Base-by-base conservation (phyloP, 2,113 vertebrate species). In the Onychorhynchus coronatus region DNA sequence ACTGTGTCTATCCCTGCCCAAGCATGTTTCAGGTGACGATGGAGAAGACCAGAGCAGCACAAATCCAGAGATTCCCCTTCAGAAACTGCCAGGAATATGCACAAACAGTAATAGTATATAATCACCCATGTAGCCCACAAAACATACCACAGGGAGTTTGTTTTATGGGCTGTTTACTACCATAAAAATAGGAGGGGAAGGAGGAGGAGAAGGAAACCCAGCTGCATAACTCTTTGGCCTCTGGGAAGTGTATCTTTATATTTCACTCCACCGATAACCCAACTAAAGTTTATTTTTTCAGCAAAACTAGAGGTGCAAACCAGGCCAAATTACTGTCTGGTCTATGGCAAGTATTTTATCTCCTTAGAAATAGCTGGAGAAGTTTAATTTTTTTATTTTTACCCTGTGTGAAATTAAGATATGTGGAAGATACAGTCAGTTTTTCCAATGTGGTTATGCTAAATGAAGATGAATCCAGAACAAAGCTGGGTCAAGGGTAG, bases 401-500 rank as follows among this genome's bases (percentile, higher is more conserved):
- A 22, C 6, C 4, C 4, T 2, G 1, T 8, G 31, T 30, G 11
- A 35, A 53, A 49, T 11, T 13, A 66, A 42, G 35, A 4, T 41
- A 16, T 6, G 24, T 2, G 4, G 73, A 53, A 55, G 35, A 91
- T 49, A 10, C 1, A 35, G 47, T 31, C 0, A 0, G 1, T 78
- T 39, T 81, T 87, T 58, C 63, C 71, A 1, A 58, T 14, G 53
- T n/a, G 22, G 15, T 73, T 96, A 41, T 1, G 33, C 21, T 49
- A 55, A 66, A 41, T 85, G 66, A 71, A 50, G 59, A 13, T 80
- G 75, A 91, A 87, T 88, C 49, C 4, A 4, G 59, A 61, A 42
- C 35, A 85, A 82, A 81, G 39, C 81, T 62, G 82, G 81, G 86
- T 91, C 75, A 91, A 86, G 56, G 79, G 59, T 44, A 73, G 85